Percentiles rank a stretch among this genome's conserved stretches.
Evolutionary conservation across 1,140 invertebrate genomes (phyloP).

Genomic region (Neomicropteryx cornuta): DNA sequence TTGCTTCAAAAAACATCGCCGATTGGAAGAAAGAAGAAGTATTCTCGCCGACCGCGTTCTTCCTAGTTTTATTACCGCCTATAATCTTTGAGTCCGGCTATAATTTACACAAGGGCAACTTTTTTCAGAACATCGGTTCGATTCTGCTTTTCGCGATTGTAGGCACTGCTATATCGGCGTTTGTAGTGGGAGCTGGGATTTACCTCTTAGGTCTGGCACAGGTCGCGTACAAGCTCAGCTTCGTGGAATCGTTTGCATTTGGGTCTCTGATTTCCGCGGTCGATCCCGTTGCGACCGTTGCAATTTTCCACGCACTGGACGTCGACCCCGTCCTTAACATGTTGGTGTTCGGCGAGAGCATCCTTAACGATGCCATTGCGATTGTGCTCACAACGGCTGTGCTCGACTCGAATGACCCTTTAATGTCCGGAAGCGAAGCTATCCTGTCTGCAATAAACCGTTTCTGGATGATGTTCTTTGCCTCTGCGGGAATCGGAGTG

Average conservation of each 20-base stretch:
- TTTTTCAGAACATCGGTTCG: conserved; percentile 96
- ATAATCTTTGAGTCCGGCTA: conserved; percentile 99
- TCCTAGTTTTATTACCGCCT: conserved; percentile 90
- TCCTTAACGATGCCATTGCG: conserved; percentile 95
- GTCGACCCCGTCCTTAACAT: conserved; percentile 94
- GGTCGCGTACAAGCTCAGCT: conserved; percentile 82
- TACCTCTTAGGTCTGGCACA: conserved; percentile 85
- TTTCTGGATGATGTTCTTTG: conserved; percentile 97
- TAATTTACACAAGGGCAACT: conserved; percentile 97
- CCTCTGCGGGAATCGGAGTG: conserved; percentile 94
- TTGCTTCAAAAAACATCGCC: conserved; percentile 81
- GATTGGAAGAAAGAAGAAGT: conserved; percentile 96
- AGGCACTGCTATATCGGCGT: conserved; percentile 91
- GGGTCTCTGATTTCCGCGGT: conserved; percentile 97
- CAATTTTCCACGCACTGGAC: conserved; percentile 95
- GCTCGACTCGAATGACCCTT: conserved; percentile 61
- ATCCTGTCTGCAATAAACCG: conserved; percentile 82
- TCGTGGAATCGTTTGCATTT: conserved; percentile 97
- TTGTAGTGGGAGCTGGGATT: conserved; percentile 87
- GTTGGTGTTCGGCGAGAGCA: conserved; percentile 97
- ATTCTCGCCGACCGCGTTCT: conserved; percentile 95
- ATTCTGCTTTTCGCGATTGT: conserved; percentile 93
- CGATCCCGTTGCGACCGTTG: conserved; percentile 95
- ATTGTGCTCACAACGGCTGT: conserved; percentile 93
- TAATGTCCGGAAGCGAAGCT: conserved; percentile 65